Conservation (phyloP, 2,888 invertebrate species). For the Platycheirus rosarum region DNA sequence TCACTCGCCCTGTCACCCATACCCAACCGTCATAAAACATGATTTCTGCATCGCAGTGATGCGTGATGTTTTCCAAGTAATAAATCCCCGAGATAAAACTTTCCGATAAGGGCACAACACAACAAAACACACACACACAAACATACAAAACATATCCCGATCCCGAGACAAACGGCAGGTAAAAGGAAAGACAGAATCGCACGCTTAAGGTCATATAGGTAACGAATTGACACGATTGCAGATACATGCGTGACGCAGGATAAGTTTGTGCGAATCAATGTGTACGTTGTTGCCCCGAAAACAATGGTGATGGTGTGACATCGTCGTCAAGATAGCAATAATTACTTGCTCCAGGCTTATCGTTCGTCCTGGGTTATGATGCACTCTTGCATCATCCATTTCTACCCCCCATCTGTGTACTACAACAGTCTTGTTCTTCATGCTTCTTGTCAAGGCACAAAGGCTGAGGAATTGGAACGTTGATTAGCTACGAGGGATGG, state of each 20-base stretch:
- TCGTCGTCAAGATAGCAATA: conserved; percentile 74
- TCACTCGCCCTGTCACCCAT: conserved; percentile 11
- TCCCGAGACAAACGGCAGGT: conserved; percentile 19
- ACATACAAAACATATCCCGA: too few relatives aligned
- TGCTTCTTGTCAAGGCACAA: conserved; percentile 25
- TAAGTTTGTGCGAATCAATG: conserved; percentile 21
- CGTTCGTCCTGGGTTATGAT: conserved; percentile 57
- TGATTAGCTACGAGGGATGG: conserved; percentile 62
- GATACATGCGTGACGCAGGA: conserved; percentile 42
- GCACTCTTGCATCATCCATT: conserved; percentile 34
- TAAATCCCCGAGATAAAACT: conserved; percentile 66
- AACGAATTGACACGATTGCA: conserved; percentile 56
- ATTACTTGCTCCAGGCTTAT: conserved; percentile 72
- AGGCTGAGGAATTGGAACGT: conserved; percentile 54
- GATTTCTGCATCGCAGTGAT: conserved; percentile 42
- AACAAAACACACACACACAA: too few relatives aligned
- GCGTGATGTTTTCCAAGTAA: conserved; percentile 62
- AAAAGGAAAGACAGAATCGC: conserved; percentile 51
- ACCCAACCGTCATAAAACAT: background rate
- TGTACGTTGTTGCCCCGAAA: conserved; percentile 37
- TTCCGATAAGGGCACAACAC: conserved; percentile 48
- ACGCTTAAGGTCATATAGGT: conserved; percentile 51
- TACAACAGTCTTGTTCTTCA: background rate
- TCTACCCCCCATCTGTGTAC: background rate
- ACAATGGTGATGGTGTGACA: conserved; percentile 68